phyloP scores from a whole-genome alignment of 2,797 vertebrate species.

The Liparis tanakae region DNA sequence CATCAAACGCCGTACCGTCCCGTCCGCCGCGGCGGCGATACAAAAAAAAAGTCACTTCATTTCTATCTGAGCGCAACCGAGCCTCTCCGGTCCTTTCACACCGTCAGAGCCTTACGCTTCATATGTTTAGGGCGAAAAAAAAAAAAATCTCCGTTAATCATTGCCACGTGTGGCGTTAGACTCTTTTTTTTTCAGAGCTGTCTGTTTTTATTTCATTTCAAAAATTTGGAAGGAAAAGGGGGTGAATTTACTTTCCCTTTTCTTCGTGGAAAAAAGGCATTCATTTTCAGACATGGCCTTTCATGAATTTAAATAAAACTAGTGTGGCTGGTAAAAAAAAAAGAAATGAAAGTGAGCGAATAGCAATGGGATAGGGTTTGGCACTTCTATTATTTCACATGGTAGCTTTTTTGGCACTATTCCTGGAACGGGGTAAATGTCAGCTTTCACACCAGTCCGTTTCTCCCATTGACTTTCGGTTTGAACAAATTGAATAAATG shows the following conservation, averaged over 20 bases:
- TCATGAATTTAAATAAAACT: conserved; percentile 77
- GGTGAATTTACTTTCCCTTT: conserved; percentile 62
- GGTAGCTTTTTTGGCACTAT: conserved; percentile 65
- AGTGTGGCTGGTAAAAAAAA: conserved; percentile 70
- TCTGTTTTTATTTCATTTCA: conserved; percentile 68
- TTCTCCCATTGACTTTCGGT: conserved; percentile 66
- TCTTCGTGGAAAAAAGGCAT: conserved; percentile 72
- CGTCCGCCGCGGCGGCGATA: conserved; percentile 37
- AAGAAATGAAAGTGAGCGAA: conserved; percentile 61
- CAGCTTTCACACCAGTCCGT: conserved; percentile 73
- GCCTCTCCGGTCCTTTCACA: conserved; percentile 35
- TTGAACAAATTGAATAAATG: conserved; percentile 54
- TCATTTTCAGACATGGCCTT: conserved; percentile 65
- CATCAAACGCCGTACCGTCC: conserved; percentile 28
- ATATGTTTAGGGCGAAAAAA: conserved; percentile 49
- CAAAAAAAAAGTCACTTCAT: conserved; percentile 51
- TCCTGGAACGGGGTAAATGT: conserved; percentile 82
- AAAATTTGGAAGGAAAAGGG: conserved; percentile 65
- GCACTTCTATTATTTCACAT: conserved; percentile 80
- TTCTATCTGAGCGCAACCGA: conserved; percentile 32
- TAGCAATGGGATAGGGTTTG: conserved; percentile 77
- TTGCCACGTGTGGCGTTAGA: conserved; percentile 66
- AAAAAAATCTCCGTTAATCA: conserved; percentile 60
- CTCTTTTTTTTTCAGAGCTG: conserved; percentile 42
- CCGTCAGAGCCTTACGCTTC: conserved; percentile 43